Percentiles rank a stretch among this genome's conserved stretches.
Conservation (phyloP, 1,140 invertebrate species). For the Formica exsecta region DNA sequence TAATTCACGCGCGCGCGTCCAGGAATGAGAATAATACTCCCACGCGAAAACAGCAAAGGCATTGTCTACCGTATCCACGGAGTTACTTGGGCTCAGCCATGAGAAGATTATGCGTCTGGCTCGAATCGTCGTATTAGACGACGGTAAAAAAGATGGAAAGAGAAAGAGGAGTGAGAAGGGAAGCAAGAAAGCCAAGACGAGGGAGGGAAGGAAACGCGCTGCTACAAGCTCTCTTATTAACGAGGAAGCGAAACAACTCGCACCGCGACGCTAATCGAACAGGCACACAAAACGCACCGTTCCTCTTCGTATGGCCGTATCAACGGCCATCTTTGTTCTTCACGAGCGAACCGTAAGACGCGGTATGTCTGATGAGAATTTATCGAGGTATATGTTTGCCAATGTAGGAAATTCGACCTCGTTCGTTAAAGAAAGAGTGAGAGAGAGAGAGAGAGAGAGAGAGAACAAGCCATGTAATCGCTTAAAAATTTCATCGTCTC, state of each 20-base stretch:
- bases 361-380: constrained; percentile 69
- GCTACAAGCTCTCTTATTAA: constrained; percentile 84
- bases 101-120: constrained; percentile 69
- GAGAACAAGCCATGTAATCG: constrained; percentile 34
- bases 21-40: constrained; percentile 49
- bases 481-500: constrained; percentile 1
- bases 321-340: constrained; percentile 81
- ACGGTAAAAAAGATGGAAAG: neutral
- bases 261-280: constrained; percentile 84
- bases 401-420: constrained; percentile 52
- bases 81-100: constrained; percentile 64
- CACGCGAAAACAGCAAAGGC: constrained; percentile 67
- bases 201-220: constrained; percentile 43
- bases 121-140: constrained; percentile 66
- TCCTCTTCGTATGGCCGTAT: constrained; percentile 65
- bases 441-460: constrained; percentile 13
- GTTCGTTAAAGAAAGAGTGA: constrained; percentile 29
- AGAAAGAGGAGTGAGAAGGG: neutral
- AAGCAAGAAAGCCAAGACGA: constrained; percentile 33
- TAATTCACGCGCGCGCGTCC: neutral
- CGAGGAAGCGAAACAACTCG: constrained; percentile 87
- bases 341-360: constrained; percentile 42
- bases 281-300: constrained; percentile 74
- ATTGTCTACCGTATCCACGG: constrained; percentile 60
- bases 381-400: constrained; percentile 66